Percentiles rank a stretch among this genome's conserved stretches.
phyloP scores from a whole-genome alignment of 53 echinoderm and acorn worm genomes.

The Paracentrotus lividus region DNA sequence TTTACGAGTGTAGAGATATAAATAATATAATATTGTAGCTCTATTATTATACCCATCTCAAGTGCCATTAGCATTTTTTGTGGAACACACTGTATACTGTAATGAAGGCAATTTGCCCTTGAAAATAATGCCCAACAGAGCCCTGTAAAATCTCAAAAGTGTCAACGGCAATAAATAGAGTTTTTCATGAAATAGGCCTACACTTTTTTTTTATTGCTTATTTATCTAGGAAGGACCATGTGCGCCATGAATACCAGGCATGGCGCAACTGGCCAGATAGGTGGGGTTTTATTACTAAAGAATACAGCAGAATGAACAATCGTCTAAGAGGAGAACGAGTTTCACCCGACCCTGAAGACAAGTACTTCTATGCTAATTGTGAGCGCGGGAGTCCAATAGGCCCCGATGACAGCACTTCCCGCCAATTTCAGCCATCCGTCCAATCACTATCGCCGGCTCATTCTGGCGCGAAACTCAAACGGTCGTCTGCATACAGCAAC shows the following conservation, averaged over 20 bases:
- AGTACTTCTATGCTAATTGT: slow-evolving; percentile 72
- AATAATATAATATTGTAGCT: too few species aligned
- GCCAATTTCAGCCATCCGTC: not conserved
- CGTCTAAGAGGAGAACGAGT: slow-evolving; percentile 81
- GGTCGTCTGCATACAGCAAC: slow-evolving; percentile 9
- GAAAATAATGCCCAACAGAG: too few species aligned
- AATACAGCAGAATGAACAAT: slow-evolving; percentile 88
- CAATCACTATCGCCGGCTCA: not conserved
- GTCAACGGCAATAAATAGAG: too few species aligned
- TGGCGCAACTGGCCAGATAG: slow-evolving; percentile 93
- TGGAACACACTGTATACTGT: too few species aligned
- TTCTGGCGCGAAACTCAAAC: slow-evolving; percentile 52
- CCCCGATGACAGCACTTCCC: not conserved
- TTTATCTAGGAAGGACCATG: slow-evolving; percentile 93
- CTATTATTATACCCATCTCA: too few species aligned
- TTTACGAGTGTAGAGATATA: too few species aligned
- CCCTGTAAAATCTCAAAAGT: too few species aligned
- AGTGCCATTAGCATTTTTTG: too few species aligned
- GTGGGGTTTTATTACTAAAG: slow-evolving; percentile 93
- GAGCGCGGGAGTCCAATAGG: not conserved
- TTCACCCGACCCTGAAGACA: slow-evolving; percentile 83
- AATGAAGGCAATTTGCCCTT: too few species aligned
- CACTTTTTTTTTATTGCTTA: not conserved
- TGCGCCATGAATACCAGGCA: slow-evolving; percentile 93
- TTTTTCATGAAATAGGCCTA: not conserved